Evolutionary conservation across 2,888 invertebrate genomes (phyloP).

Genomic region (Mongoloraphidia duomilia): DNA sequence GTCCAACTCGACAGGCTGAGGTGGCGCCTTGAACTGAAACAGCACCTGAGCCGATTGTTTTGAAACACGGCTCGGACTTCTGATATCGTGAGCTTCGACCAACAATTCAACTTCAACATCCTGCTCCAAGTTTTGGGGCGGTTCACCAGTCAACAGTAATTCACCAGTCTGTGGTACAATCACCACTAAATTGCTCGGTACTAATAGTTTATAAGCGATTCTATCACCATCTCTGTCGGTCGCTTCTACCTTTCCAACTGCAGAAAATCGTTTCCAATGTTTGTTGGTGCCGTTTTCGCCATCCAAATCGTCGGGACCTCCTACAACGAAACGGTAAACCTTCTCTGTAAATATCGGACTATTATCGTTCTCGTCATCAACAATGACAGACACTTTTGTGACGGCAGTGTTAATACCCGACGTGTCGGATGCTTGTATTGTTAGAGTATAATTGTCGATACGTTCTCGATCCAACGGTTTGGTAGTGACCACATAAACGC

Average conservation of each 20-base stretch:
- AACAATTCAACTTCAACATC: conserved; percentile 51
- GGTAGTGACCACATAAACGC: conserved; percentile 61
- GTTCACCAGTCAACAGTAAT: conserved; percentile 68
- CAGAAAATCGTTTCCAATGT: conserved; percentile 63
- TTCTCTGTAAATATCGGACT: conserved; percentile 68
- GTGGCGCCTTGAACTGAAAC: conserved; percentile 52
- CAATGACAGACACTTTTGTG: conserved; percentile 58
- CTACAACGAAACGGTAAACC: conserved; percentile 64
- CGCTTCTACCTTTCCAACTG: conserved; percentile 74
- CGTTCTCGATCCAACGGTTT: conserved; percentile 66
- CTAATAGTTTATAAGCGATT: conserved; percentile 70
- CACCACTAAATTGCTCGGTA: conserved; percentile 68
- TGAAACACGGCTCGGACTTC: conserved; percentile 56
- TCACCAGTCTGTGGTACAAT: conserved; percentile 90
- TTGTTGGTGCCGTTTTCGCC: conserved; percentile 43
- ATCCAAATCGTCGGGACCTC: conserved; percentile 39
- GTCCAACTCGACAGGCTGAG: conserved; percentile 41
- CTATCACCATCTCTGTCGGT: conserved; percentile 84
- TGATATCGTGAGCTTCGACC: conserved; percentile 71
- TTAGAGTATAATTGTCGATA: conserved; percentile 53
- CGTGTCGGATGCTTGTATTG: conserved; percentile 66
- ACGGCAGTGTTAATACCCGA: conserved; percentile 68
- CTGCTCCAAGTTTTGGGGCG: conserved; percentile 39
- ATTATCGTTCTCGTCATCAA: conserved; percentile 86
- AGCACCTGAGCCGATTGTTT: conserved; percentile 59